Percentiles rank a stretch among this genome's conserved stretches.
phyloP scores from a whole-genome alignment of 2,113 vertebrate species.

The human (Homo sapiens) region GRCh38 chr3:112679501-112680000 shows the following conservation, averaged over 20 bases:
- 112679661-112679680: conserved; percentile 2
- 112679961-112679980: background rate
- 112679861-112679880: background rate
- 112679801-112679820: background rate
- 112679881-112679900: background rate
- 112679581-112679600: background rate
- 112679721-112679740: background rate
- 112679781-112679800: background rate
- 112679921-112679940: background rate
- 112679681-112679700: background rate
- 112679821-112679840: background rate
- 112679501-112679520: background rate
- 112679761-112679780: background rate
- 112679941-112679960: background rate
- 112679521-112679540: background rate
- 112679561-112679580: background rate
- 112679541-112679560: background rate
- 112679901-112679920: background rate
- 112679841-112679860: background rate
- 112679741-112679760: background rate
- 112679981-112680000: background rate
- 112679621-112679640: background rate
- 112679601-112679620: background rate
- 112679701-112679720: background rate
- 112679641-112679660: background rate